These are phyloP conservation scores for Diogma glabrata DNA, from an alignment of 2,888 invertebrate species.

Conservation along the genomic window DNA sequence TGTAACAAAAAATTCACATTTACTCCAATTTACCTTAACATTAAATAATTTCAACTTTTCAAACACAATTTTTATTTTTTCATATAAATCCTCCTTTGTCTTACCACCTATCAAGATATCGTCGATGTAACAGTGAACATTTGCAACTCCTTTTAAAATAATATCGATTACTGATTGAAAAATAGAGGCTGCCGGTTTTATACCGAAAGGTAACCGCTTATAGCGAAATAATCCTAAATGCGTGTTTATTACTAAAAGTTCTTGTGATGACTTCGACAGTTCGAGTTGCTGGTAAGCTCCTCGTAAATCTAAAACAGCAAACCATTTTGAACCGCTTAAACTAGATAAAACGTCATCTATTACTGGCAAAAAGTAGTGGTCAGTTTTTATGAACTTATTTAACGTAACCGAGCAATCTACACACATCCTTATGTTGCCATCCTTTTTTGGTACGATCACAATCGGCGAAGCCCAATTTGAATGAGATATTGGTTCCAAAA, in stretches of 20 bases:
- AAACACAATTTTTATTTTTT: no score
- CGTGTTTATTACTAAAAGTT: background rate
- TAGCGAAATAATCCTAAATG: background rate
- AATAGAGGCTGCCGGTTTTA: background rate
- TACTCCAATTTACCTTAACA: no score
- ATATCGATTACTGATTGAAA: background rate
- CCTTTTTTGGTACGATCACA: background rate
- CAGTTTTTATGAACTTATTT: background rate
- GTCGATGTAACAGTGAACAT: no score
- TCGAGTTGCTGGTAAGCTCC: background rate
- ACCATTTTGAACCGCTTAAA: background rate
- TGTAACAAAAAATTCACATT: no score
- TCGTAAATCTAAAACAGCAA: background rate
- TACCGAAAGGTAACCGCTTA: background rate
- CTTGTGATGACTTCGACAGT: background rate
- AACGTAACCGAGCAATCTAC: background rate
- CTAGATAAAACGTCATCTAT: background rate
- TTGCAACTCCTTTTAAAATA: no score
- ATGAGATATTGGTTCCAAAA: no score
- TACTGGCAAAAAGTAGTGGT: background rate
- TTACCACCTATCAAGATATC: no score
- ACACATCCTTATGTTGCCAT: background rate
- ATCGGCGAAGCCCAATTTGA: background rate
- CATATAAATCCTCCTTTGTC: no score
- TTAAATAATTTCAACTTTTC: no score